These are phyloP conservation scores for Hesperophylax magnus DNA, from an alignment of 1,140 invertebrate species.

Conservation along the genomic window DNA sequence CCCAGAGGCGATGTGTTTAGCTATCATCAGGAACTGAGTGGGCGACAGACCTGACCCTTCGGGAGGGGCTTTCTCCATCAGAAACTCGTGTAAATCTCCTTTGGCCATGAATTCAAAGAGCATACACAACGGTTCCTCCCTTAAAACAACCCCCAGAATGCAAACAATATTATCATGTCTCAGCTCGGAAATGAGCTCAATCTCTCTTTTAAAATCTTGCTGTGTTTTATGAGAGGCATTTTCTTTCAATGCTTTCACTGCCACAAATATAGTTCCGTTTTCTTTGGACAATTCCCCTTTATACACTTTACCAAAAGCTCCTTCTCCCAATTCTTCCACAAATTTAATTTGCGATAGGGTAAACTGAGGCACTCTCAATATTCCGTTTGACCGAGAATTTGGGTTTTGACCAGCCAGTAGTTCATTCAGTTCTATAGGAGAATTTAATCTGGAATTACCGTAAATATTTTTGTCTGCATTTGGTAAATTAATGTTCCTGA, in stretches of 20 bases:
- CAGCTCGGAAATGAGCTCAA: constrained; percentile 93
- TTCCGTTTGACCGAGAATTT: constrained; percentile 70
- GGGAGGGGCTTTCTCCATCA: constrained; percentile 90
- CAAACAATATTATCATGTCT: constrained; percentile 97
- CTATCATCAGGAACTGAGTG: constrained; percentile 80
- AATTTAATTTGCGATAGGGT: constrained; percentile 87
- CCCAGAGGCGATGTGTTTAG: constrained; percentile 93
- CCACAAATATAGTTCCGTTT: constrained; percentile 83
- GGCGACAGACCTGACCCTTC: constrained; percentile 74
- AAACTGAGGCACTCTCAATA: constrained; percentile 79
- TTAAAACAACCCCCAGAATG: constrained; percentile 91
- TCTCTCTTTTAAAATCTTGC: constrained; percentile 91
- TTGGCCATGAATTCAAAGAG: constrained; percentile 96
- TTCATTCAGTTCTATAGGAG: constrained; percentile 84
- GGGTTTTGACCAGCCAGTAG: constrained; percentile 75
- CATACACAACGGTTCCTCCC: constrained; percentile 95
- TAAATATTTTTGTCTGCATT: constrained; percentile 86
- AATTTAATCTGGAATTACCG: constrained; percentile 76
- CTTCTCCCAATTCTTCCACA: constrained; percentile 95
- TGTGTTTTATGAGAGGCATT: constrained; percentile 93
- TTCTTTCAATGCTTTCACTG: constrained; percentile 95
- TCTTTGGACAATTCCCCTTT: constrained; percentile 89
- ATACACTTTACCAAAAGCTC: constrained; percentile 96
- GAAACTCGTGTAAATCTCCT: constrained; percentile 95
- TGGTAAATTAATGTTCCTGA: constrained; percentile 77